Base-by-base conservation (phyloP, 2,113 vertebrate genomes). In the Physeter macrocephalus region DNA sequence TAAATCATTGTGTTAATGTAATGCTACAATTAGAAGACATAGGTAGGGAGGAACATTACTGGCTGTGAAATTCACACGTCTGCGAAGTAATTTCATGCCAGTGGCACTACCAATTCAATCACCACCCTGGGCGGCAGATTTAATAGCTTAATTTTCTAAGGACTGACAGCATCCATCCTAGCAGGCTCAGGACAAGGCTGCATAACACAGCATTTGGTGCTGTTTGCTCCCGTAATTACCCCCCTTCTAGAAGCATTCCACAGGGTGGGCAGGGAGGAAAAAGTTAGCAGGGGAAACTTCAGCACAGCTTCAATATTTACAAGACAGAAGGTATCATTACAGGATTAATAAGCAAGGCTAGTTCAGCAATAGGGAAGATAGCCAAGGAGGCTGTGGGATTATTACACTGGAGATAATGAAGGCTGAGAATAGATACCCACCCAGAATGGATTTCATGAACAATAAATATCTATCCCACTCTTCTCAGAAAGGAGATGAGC, bases 391-490 rank as follows among this genome's bases (percentile, higher is more conserved):
- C 83, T 88, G 49, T 93, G 74, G 97, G 98, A 93, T 93, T 62
- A 59, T 74, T 97, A 97, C 91, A 34, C 36, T 62, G 83, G 95
- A 97, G 81, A 39, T 8, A 97, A 90, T 97, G 95, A 95, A 94
- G 93, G 46, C 95, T 95, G 97, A 97, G 95, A 97, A 96, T 91
- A 98, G 96, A 91, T 89, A 75, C 62, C 96, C 96, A 97, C 88
- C 90, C 96, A 92, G 96, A 95, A 96, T 97, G 96, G 92, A 97
- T 96, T 98, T 97, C 95, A 97, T 77, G 95, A 84, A 95, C 95
- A 96, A 96, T 96, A 97, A 98, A 96, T 97, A 95, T 72, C 96
- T 92, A 96, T 96, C 49, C 92, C 21, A 66, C 88, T 87, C 75
- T 93, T 95, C 66, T 71, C 59, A 46, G 64, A 82, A 94, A 96